phyloP scores from a whole-genome alignment of 1,140 invertebrate species.

The Papilio dardanus region DNA sequence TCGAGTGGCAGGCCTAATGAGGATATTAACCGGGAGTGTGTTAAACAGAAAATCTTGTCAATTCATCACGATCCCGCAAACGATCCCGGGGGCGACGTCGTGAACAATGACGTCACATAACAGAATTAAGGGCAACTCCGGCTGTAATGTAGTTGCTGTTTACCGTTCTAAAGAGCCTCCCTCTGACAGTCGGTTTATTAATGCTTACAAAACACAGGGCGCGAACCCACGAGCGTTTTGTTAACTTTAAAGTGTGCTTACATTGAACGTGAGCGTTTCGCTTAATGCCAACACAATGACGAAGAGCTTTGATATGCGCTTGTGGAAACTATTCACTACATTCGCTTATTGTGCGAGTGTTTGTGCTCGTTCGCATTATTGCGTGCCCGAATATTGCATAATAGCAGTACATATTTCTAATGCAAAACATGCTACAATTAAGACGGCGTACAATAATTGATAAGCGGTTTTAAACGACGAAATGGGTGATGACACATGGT shows the following conservation, averaged over 20 bases:
- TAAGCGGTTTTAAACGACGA: too few relatives aligned
- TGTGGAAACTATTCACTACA: neutral
- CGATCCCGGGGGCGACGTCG: slow-evolving; percentile 32
- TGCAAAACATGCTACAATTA: neutral
- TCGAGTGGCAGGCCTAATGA: slow-evolving; percentile 29
- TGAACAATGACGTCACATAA: slow-evolving; percentile 39
- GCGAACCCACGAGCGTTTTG: slow-evolving; percentile 33
- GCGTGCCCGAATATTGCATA: neutral
- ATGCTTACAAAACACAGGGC: slow-evolving; percentile 35
- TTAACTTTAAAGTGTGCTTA: slow-evolving; percentile 32
- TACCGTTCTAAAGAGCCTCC: slow-evolving; percentile 33
- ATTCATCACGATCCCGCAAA: slow-evolving; percentile 37
- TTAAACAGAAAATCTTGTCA: slow-evolving; percentile 38
- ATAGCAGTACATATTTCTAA: neutral
- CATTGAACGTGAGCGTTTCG: slow-evolving; percentile 15
- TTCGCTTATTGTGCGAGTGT: neutral
- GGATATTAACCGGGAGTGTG: slow-evolving; percentile 34
- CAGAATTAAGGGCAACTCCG: slow-evolving; percentile 37
- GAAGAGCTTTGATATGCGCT: slow-evolving; percentile 29
- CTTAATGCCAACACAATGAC: slow-evolving; percentile 27
- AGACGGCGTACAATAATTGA: too few relatives aligned
- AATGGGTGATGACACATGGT: neutral
- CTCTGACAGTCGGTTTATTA: slow-evolving; percentile 37
- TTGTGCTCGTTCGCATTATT: slow-evolving; percentile 1
- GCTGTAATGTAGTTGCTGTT: slow-evolving; percentile 36